These are phyloP conservation scores for Ailurus styani DNA, from an alignment of 2,113 vertebrate genomes.

Conservation along the genomic window DNA sequence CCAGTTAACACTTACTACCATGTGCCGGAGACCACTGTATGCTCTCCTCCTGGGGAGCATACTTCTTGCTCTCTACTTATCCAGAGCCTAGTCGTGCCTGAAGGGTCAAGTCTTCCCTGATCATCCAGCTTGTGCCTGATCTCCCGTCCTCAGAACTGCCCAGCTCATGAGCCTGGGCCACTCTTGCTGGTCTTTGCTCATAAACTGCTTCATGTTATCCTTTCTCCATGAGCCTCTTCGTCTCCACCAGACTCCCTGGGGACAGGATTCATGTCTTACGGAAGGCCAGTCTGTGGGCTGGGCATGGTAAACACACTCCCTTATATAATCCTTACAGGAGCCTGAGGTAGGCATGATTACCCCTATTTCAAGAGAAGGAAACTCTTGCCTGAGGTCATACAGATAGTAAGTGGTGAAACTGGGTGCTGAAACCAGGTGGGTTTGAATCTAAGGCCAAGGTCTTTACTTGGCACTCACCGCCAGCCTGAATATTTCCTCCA, in stretches of 20 bases:
- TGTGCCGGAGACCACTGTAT: background rate
- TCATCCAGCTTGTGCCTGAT: background rate
- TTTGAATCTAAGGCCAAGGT: background rate
- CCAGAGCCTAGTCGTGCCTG: background rate
- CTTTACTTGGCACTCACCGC: background rate
- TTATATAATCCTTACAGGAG: background rate
- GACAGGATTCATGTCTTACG: background rate
- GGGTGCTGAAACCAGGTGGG: background rate
- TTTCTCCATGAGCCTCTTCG: background rate
- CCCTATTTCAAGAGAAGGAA: background rate
- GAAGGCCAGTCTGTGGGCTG: background rate
- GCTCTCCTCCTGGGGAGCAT: background rate
- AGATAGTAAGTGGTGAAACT: background rate
- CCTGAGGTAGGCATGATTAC: background rate
- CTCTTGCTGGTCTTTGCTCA: background rate
- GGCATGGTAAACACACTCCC: background rate
- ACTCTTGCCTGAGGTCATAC: background rate
- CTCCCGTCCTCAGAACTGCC: background rate
- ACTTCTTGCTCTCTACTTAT: background rate
- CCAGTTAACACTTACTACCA: background rate
- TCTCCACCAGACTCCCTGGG: background rate
- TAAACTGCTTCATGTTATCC: background rate
- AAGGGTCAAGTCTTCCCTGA: background rate
- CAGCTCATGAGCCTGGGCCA: background rate
- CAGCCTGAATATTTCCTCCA: background rate